Percentiles rank a stretch among this genome's conserved stretches.
Conservation (phyloP, 2,797 vertebrate genomes). For the Simalia tracyae region DNA sequence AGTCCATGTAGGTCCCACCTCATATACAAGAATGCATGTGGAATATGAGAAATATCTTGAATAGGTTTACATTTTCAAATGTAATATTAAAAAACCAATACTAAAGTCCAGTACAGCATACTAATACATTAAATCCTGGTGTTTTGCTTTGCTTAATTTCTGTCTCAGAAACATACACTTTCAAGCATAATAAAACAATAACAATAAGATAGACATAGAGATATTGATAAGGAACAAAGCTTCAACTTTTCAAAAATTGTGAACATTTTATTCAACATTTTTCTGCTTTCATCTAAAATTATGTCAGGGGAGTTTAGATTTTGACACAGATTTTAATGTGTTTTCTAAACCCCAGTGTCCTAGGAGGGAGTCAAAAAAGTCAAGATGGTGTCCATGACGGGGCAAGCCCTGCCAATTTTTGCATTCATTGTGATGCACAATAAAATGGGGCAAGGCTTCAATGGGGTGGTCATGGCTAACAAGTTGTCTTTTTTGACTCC, state of each 20-base stretch:
- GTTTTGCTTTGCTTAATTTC: slow-evolving; percentile 2
- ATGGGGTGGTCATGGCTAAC: background rate
- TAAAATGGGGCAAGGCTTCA: background rate
- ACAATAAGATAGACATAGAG: background rate
- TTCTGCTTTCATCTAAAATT: background rate
- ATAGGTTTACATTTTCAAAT: slow-evolving; percentile 4
- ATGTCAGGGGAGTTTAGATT: background rate
- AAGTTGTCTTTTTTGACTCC: background rate
- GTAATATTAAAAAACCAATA: slow-evolving; percentile 26
- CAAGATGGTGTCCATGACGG: background rate
- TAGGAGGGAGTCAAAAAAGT: background rate
- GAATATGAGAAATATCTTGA: slow-evolving; percentile 8
- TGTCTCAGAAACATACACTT: background rate
- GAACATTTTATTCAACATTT: background rate
- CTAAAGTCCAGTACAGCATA: background rate
- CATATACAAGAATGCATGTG: background rate
- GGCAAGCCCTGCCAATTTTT: background rate
- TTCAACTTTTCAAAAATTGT: background rate
- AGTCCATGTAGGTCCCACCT: no score
- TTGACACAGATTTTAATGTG: background rate
- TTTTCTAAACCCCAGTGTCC: background rate
- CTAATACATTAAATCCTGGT: slow-evolving; percentile 11
- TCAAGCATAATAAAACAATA: background rate
- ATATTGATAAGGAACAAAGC: background rate
- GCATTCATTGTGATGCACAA: background rate